A percentile compares a stretch with the other conserved stretches of the same genome.
Evolutionary conservation across 1,140 invertebrate genomes (phyloP).

Genomic region (Orius laevigatus): DNA sequence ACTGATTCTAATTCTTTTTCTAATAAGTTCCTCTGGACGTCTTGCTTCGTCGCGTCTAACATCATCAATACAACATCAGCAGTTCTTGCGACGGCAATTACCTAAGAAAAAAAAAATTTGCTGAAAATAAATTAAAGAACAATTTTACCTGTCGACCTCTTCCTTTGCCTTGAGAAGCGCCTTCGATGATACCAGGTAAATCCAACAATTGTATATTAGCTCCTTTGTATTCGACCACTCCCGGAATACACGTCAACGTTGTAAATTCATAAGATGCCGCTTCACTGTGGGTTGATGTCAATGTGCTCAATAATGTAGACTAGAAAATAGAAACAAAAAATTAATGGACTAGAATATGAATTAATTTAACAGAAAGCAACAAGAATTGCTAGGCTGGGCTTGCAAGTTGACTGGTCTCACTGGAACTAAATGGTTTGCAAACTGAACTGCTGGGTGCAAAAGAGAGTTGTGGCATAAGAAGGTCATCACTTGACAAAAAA

Average conservation of each 20-base stretch:
- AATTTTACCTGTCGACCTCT: conserved; percentile 56
- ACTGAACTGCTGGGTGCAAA: too few relatives aligned
- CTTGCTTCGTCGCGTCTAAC: conserved; percentile 94
- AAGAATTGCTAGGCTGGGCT: too few relatives aligned
- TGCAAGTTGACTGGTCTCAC: too few relatives aligned
- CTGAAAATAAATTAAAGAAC: background rate
- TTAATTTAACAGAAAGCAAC: too few relatives aligned
- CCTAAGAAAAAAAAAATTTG: conserved; percentile 32
- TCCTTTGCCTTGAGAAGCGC: conserved; percentile 76
- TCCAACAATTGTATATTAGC: conserved; percentile 96
- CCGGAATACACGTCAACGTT: conserved; percentile 97
- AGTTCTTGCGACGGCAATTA: conserved; percentile 92
- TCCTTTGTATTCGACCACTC: conserved; percentile 94
- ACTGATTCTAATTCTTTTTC: conserved; percentile 92
- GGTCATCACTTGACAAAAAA: too few relatives aligned
- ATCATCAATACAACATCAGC: conserved; percentile 97
- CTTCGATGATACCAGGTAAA: conserved; percentile 94
- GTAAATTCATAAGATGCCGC: conserved; percentile 98
- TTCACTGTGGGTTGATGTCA: conserved; percentile 91
- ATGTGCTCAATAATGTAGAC: conserved; percentile 82
- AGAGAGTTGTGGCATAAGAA: too few relatives aligned
- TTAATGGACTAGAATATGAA: too few relatives aligned
- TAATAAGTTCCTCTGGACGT: conserved; percentile 76
- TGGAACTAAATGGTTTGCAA: too few relatives aligned
- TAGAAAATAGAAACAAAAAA: too few relatives aligned